Conservation (phyloP, 2,888 invertebrate genomes). For the Drosophila greeni region DNA sequence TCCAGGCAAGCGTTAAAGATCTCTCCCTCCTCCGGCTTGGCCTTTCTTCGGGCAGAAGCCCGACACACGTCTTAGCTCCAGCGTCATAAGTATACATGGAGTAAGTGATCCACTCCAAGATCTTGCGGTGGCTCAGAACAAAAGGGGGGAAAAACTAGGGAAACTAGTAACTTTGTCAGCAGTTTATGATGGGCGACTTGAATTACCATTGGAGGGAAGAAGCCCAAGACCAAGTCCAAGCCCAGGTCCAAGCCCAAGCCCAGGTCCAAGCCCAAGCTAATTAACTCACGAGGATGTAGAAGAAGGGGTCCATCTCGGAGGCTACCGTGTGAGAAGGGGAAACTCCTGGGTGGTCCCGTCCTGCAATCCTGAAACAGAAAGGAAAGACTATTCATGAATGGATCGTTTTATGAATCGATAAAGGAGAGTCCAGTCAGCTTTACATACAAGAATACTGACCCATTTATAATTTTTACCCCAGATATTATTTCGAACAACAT, state of each 20-base stretch:
- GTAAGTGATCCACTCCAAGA: conserved; percentile 42
- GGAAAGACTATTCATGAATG: conserved; percentile 23
- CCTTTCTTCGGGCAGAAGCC: conserved; percentile 32
- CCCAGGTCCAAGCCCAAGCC: neutral
- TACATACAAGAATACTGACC: conserved; percentile 2
- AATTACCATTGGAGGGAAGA: conserved; percentile 48
- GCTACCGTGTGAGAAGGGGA: conserved; percentile 31
- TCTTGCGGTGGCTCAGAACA: conserved; percentile 52
- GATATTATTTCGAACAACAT: neutral
- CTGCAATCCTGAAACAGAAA: conserved; percentile 12
- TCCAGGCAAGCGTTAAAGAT: conserved; percentile 57
- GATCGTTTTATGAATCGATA: conserved; percentile 22
- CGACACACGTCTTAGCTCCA: conserved; percentile 37
- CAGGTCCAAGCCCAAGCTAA: conserved; percentile 24
- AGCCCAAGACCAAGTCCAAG: neutral
- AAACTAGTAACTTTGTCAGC: conserved; percentile 57
- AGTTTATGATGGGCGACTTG: conserved; percentile 64
- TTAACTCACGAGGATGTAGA: conserved; percentile 24
- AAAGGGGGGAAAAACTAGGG: conserved; percentile 22
- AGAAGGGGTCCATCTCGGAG: conserved; percentile 8
- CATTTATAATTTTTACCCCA: neutral
- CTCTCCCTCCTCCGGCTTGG: neutral
- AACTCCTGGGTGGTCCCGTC: conserved; percentile 43
- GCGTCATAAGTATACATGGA: neutral
- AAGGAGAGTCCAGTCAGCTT: neutral